Conservation (phyloP, 1,140 invertebrate genomes). For the Oscheius sp. region DNA sequence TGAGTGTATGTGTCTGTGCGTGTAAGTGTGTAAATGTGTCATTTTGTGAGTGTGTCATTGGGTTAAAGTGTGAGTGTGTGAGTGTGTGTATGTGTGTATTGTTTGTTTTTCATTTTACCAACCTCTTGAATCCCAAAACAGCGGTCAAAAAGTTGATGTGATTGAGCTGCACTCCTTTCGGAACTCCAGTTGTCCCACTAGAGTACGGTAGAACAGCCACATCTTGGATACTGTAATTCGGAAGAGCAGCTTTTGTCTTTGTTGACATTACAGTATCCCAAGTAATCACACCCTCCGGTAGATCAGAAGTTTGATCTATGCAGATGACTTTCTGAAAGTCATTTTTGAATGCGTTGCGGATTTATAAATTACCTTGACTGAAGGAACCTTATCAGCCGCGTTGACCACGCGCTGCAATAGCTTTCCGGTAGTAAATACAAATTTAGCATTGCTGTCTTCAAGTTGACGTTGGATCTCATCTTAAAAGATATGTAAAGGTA, state of each 20-base stretch:
- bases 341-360: not conserved
- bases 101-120: not conserved
- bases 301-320: not conserved
- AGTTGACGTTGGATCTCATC: conserved; percentile 22
- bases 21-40: not conserved
- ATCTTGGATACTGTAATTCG: conserved; percentile 23
- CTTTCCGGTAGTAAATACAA: conserved; percentile 8
- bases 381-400: not conserved
- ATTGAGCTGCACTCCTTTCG: conserved; percentile 65
- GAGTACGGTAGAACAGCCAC: conserved; percentile 39
- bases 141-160: conserved; percentile 69
- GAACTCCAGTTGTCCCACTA: conserved; percentile 64
- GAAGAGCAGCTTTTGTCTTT: not conserved
- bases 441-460: not conserved
- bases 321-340: conserved; percentile 30
- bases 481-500: not conserved
- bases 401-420: not conserved
- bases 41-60: not conserved
- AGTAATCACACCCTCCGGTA: not conserved
- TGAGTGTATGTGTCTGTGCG: no score
- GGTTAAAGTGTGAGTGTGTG: not conserved
- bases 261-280: conserved; percentile 6
- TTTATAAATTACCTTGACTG: not conserved
- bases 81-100: not conserved
- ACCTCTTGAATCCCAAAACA: conserved; percentile 28